These are phyloP conservation scores for Gasterosteus aculeatus DNA, from an alignment of 2,113 vertebrate species.

Conservation along the genomic window DNA sequence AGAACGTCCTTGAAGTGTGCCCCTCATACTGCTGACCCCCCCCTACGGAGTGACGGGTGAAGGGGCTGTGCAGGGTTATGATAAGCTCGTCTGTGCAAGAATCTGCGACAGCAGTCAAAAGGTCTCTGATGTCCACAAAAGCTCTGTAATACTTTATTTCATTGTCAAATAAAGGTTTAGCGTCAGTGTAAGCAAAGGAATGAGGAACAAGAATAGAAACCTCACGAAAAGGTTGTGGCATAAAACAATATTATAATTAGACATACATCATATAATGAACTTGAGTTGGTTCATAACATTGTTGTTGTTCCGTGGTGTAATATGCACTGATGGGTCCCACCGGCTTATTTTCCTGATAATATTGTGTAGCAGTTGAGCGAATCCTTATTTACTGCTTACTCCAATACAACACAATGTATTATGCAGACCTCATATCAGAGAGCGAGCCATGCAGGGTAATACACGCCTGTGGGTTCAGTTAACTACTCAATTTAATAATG, in stretches of 20 bases:
- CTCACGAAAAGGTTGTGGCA: background rate
- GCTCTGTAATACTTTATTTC: background rate
- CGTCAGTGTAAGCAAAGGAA: background rate
- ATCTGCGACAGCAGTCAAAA: conserved; percentile 23
- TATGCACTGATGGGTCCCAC: conserved; percentile 2
- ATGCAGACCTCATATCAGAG: conserved; percentile 42
- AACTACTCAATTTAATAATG: conserved; percentile 51
- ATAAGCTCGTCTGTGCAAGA: conserved; percentile 27
- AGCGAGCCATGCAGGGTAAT: conserved; percentile 27
- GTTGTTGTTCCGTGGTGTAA: conserved; percentile 34
- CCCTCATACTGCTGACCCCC: conserved; percentile 22
- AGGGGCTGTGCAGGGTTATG: background rate
- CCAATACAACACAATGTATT: conserved; percentile 50
- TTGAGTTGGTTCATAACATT: conserved; percentile 32
- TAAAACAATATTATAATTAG: conserved; percentile 25
- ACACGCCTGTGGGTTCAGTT: conserved; percentile 40
- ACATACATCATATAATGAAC: conserved; percentile 11
- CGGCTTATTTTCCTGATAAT: conserved; percentile 18
- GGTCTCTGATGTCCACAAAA: background rate
- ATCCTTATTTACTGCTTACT: conserved; percentile 29
- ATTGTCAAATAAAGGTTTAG: background rate
- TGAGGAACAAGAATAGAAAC: conserved; percentile 7
- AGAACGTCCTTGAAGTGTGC: conserved; percentile 41
- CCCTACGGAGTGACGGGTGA: background rate
- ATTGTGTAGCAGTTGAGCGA: background rate